phyloP scores from a whole-genome alignment of 2,888 invertebrate genomes.

The Synanthedon formicaeformis region DNA sequence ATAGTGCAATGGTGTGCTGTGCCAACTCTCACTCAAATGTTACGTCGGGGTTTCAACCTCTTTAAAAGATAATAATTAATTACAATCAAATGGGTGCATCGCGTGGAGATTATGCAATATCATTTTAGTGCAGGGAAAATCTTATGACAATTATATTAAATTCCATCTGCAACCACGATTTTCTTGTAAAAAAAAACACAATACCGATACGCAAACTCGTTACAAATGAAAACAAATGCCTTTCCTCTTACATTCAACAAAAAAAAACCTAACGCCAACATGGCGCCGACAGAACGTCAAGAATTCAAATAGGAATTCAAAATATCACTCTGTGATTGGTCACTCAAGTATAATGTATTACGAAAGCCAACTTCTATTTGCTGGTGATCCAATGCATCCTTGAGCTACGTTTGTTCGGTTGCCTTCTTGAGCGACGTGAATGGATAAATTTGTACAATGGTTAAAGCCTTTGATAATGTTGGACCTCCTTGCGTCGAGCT shows the following conservation, averaged over 20 bases:
- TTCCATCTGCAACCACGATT: not conserved
- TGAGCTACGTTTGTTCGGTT: too few relatives aligned
- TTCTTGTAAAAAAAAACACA: not conserved
- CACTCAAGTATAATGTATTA: constrained; percentile 29
- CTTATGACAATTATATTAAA: too few relatives aligned
- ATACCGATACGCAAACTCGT: not conserved
- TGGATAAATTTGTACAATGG: not conserved
- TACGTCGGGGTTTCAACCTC: too few relatives aligned
- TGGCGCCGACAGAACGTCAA: constrained; percentile 36
- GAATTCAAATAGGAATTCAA: constrained; percentile 41
- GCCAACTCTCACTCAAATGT: too few relatives aligned
- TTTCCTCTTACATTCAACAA: not conserved
- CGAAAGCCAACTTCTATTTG: not conserved
- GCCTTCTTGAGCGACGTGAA: not conserved
- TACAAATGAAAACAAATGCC: not conserved
- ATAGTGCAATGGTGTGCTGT: too few relatives aligned
- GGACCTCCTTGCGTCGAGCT: constrained; percentile 24
- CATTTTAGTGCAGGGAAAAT: too few relatives aligned
- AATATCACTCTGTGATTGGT: constrained; percentile 33
- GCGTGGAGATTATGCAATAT: too few relatives aligned
- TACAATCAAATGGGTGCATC: too few relatives aligned
- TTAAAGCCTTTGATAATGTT: constrained; percentile 18
- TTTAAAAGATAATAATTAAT: too few relatives aligned
- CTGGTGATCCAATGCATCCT: not conserved
- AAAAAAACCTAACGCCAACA: constrained; percentile 20